Conservation (phyloP, 2,797 vertebrate species). For the Emydoidea blandingii region DNA sequence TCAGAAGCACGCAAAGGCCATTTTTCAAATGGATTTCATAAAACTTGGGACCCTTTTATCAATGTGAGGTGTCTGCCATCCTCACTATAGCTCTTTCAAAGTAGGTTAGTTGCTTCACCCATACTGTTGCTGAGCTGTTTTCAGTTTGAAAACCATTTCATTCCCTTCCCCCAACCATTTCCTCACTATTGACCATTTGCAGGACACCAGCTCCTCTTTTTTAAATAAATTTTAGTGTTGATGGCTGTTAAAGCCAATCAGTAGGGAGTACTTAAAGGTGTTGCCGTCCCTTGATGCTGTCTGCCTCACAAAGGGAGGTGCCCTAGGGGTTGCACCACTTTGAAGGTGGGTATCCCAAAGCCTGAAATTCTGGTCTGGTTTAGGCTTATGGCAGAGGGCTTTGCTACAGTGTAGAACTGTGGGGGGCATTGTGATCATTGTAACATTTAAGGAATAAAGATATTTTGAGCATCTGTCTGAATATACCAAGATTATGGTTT, state of each 20-base stretch:
- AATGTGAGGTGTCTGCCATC: background rate
- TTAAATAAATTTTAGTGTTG: background rate
- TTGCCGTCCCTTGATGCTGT: background rate
- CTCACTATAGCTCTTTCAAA: background rate
- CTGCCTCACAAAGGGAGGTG: background rate
- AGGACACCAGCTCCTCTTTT: conserved; percentile 32
- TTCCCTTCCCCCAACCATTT: conserved; percentile 30
- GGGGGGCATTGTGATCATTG: background rate
- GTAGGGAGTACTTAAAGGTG: background rate
- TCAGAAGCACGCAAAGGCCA: background rate
- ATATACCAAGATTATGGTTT: background rate
- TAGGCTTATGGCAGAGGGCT: background rate
- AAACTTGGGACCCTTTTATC: background rate
- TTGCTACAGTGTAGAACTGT: background rate
- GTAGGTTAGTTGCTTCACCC: conserved; percentile 31
- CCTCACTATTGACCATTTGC: conserved; percentile 27
- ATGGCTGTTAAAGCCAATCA: background rate
- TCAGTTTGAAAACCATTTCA: conserved; percentile 31
- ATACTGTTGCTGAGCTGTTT: conserved; percentile 24
- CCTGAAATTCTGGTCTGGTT: background rate
- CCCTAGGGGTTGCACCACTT: background rate
- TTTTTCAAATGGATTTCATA: conserved; percentile 21
- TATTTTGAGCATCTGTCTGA: background rate
- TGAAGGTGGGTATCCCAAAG: background rate
- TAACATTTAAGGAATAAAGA: background rate